Percentiles rank a stretch among this genome's conserved stretches.
These are phyloP conservation scores for Exephanes ischioxanthus DNA, from an alignment of 2,888 invertebrate genomes.

Conservation along the genomic window DNA sequence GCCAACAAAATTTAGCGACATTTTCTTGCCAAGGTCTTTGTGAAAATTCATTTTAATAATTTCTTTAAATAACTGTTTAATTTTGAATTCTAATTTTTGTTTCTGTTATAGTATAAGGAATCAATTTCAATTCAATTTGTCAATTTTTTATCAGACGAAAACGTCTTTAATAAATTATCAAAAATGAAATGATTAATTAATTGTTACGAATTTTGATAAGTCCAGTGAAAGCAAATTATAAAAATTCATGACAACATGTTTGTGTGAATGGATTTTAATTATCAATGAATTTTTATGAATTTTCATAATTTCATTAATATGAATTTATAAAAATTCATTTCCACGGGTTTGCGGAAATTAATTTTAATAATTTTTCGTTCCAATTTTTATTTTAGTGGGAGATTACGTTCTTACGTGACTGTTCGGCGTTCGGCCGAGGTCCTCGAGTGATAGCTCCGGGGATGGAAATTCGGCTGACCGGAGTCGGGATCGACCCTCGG, in stretches of 20 bases:
- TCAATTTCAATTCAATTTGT: too few relatives aligned
- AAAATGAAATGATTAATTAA: too few relatives aligned
- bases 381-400: not conserved
- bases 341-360: too few relatives aligned
- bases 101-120: not conserved
- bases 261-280: not conserved
- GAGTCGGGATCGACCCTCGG: slow-evolving; percentile 57
- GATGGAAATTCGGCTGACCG: slow-evolving; percentile 33
- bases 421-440: slow-evolving; percentile 24
- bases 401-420: slow-evolving; percentile 25
- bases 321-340: too few relatives aligned
- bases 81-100: not conserved
- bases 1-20: not conserved
- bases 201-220: not conserved
- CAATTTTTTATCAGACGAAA: not conserved
- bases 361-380: too few relatives aligned
- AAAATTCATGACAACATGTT: not conserved
- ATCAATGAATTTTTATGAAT: too few relatives aligned
- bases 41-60: not conserved
- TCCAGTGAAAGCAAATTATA: not conserved
- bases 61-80: not conserved
- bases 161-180: too few relatives aligned
- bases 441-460: slow-evolving; percentile 34
- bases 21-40: too few relatives aligned
- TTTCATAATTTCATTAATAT: too few relatives aligned